Evolutionary conservation across 2,888 invertebrate species (phyloP).

Genomic region (Folsomia manolachei): DNA sequence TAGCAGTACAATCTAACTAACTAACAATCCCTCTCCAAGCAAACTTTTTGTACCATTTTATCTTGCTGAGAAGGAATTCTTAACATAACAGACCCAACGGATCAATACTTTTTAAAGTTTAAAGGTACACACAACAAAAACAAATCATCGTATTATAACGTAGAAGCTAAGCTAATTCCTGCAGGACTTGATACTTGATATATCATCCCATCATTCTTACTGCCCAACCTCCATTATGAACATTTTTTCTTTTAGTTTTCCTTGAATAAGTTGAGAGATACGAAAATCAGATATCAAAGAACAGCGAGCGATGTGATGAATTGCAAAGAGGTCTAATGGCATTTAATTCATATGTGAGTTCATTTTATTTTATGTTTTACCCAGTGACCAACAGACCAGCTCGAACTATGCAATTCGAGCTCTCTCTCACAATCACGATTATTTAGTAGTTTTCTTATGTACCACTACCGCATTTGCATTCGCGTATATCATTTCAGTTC

Average conservation of each 20-base stretch:
- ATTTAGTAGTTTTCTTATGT: neutral
- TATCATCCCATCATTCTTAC: too few species aligned
- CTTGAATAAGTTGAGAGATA: neutral
- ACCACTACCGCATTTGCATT: slow-evolving; percentile 2
- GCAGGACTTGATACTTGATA: too few species aligned
- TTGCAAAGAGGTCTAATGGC: neutral
- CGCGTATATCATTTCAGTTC: neutral
- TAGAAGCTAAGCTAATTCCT: too few species aligned
- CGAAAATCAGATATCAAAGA: neutral
- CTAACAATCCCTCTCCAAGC: neutral
- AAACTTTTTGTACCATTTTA: neutral
- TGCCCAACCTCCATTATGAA: neutral
- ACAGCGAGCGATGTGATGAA: neutral
- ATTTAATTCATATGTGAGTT: neutral
- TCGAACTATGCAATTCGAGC: too few species aligned
- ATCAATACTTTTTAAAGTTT: neutral
- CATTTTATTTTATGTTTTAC: neutral
- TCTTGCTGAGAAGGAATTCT: neutral
- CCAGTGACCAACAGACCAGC: neutral
- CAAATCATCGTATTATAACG: neutral
- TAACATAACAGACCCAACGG: too few species aligned
- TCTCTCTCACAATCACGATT: too few species aligned
- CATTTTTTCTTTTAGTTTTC: slow-evolving; percentile 3
- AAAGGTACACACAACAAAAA: slow-evolving; percentile 4
- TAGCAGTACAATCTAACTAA: too few species aligned